These are phyloP conservation scores for Scaptomyza polygonia DNA, from an alignment of 2,888 invertebrate genomes.

Conservation along the genomic window DNA sequence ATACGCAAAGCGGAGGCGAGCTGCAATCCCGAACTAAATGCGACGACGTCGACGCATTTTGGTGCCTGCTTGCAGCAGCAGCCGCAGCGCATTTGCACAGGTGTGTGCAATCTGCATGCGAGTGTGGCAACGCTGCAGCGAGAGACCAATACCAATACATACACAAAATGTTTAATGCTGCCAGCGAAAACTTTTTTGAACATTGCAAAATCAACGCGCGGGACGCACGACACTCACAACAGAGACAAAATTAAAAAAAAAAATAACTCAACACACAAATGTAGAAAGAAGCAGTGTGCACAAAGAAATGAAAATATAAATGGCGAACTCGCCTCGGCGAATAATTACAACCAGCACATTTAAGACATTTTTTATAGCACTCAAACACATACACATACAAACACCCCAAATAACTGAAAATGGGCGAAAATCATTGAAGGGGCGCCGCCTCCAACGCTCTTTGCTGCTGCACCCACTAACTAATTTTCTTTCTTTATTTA, in stretches of 20 bases:
- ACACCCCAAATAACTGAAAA: constrained; percentile 36
- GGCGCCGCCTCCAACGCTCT: background rate
- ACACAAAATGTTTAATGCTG: constrained; percentile 69
- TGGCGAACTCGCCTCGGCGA: constrained; percentile 65
- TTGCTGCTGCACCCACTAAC: constrained; percentile 24
- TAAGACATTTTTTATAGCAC: constrained; percentile 59
- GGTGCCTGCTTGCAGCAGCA: constrained; percentile 25
- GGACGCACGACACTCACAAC: constrained; percentile 50
- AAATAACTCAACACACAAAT: constrained; percentile 28
- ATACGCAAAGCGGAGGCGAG: constrained; percentile 38
- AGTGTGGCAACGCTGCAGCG: constrained; percentile 77
- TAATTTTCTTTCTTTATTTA: constrained; percentile 43
- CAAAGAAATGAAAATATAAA: constrained; percentile 69
- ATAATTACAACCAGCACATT: constrained; percentile 57
- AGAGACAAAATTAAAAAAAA: constrained; percentile 23
- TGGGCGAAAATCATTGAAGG: constrained; percentile 39
- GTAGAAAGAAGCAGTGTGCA: constrained; percentile 44
- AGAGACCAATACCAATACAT: constrained; percentile 70
- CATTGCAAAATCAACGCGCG: constrained; percentile 56
- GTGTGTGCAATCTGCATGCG: constrained; percentile 67
- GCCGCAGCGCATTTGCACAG: constrained; percentile 59
- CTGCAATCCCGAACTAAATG: constrained; percentile 35
- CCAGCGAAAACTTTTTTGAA: constrained; percentile 57
- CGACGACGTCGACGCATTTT: constrained; percentile 36
- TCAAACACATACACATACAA: constrained; percentile 28